Conservation (phyloP, 2,797 vertebrate species). For the Ceryle rudis region DNA sequence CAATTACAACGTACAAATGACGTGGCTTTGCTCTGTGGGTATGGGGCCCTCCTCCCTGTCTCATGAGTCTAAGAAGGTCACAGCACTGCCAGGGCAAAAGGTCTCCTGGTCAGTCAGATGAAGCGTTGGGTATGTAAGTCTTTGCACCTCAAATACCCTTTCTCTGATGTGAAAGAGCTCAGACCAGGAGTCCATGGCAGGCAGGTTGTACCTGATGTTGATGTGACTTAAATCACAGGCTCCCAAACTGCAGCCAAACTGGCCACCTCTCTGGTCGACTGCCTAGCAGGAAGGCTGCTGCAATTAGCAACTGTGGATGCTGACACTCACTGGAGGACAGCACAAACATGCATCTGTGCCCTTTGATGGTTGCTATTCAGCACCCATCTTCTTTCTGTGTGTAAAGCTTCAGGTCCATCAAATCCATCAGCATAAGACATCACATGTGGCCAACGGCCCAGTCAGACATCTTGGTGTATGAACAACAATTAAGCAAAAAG, state of each 20-base stretch:
- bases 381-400: neutral
- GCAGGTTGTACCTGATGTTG: neutral
- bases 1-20: neutral
- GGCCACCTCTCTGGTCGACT: neutral
- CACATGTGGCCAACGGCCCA: fast-evolving
- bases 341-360: neutral
- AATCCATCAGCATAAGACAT: neutral
- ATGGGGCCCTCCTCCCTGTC: neutral
- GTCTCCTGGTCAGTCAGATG: neutral
- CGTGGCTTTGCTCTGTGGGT: neutral
- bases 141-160: neutral
- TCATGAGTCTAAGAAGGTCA: neutral
- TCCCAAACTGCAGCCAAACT: neutral
- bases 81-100: neutral
- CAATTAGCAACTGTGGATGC: neutral
- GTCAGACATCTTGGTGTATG: fast-evolving
- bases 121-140: neutral
- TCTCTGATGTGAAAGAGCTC: neutral
- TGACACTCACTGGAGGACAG: neutral
- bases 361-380: neutral
- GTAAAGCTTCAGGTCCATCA: neutral
- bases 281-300: neutral
- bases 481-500: neutral
- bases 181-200: neutral
- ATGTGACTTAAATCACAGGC: neutral